Evolutionary conservation across 2,113 vertebrate genomes (phyloP).

Genomic region (Coregonus clupeaformis): DNA sequence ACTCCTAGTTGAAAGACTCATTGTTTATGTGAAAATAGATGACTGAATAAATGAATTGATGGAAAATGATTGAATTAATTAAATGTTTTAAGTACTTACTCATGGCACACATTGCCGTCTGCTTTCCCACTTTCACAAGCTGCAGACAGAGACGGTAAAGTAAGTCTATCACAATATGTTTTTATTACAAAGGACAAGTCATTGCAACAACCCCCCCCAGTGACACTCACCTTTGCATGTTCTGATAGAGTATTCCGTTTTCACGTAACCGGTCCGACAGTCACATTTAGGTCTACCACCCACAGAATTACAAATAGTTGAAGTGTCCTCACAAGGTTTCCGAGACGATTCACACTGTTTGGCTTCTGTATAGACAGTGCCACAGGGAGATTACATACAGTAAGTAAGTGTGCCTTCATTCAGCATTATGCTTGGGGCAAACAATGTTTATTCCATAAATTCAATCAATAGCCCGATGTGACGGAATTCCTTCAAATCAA

Average conservation of each 20-base stretch:
- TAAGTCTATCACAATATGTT: not conserved
- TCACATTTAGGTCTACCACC: not conserved
- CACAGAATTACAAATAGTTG: not conserved
- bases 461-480: too few relatives aligned
- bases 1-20: not conserved
- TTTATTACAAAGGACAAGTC: too few relatives aligned
- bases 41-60: not conserved
- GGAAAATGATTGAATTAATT: not conserved
- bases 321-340: not conserved
- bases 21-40: not conserved
- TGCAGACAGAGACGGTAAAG: conserved; percentile 27
- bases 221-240: not conserved
- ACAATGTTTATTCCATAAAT: too few relatives aligned
- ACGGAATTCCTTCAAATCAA: too few relatives aligned
- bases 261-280: not conserved
- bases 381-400: not conserved
- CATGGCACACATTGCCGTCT: accelerated
- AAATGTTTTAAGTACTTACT: conserved; percentile 50
- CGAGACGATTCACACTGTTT: not conserved
- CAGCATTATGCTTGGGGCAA: too few relatives aligned
- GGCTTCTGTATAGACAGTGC: not conserved
- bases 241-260: not conserved
- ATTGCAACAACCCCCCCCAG: too few relatives aligned
- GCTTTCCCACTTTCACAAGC: conserved; percentile 50
- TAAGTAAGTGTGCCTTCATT: too few relatives aligned